These are phyloP conservation scores for Aotus griseimembra DNA, from an alignment of 2,797 vertebrate species.

Conservation along the genomic window DNA sequence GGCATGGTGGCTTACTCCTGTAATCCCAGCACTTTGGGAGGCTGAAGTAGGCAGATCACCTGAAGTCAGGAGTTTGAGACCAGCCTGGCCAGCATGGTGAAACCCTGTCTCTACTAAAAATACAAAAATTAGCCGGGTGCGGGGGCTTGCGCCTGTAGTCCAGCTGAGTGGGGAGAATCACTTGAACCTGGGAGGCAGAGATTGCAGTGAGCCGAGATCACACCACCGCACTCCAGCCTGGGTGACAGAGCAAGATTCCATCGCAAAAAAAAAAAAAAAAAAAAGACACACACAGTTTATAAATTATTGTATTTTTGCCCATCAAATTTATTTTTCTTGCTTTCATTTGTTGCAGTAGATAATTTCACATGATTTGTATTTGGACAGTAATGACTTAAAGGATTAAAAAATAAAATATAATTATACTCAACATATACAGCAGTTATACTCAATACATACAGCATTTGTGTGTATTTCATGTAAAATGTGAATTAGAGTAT, in stretches of 20 bases:
- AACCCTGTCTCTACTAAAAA: not conserved
- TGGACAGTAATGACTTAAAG: not conserved
- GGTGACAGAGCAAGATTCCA: not conserved
- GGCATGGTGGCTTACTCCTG: not conserved
- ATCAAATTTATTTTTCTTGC: not conserved
- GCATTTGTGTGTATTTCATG: not conserved
- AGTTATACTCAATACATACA: not conserved
- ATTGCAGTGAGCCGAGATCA: not conserved
- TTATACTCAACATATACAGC: not conserved
- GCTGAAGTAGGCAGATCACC: not conserved
- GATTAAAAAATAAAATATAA: not conserved
- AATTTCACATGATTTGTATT: not conserved
- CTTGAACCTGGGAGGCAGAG: not conserved
- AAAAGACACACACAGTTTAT: not conserved
- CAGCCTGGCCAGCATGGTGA: not conserved
- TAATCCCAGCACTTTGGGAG: not conserved
- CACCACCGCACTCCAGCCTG: not conserved
- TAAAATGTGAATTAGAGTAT: not conserved
- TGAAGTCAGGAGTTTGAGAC: not conserved
- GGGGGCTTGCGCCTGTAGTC: accelerated
- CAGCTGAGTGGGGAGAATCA: not conserved
- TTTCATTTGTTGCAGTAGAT: not conserved
- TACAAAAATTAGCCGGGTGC: not conserved
- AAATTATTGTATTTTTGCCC: not conserved
- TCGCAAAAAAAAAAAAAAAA: not conserved